Conservation (phyloP, 1,140 invertebrate species). For the Himalopsyche phryganea region DNA sequence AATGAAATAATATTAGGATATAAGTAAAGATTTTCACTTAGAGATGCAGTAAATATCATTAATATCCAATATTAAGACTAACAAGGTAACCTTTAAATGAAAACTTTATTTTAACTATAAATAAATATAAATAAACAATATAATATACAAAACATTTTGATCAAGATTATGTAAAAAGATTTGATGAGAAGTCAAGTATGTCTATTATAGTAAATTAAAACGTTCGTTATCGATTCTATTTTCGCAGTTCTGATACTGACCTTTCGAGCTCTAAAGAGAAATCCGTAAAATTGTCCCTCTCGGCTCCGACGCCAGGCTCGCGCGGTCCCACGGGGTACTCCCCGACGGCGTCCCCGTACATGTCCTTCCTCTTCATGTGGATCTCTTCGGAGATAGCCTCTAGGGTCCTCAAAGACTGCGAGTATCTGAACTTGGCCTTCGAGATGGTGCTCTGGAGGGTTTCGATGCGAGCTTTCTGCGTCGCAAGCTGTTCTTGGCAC, state of each 20-base stretch:
- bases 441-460: conserved; percentile 74
- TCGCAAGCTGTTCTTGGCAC: conserved; percentile 85
- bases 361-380: conserved; percentile 63
- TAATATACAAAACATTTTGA: background rate
- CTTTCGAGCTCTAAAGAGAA: conserved; percentile 40
- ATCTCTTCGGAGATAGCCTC: conserved; percentile 94
- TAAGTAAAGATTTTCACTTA: too few relatives aligned
- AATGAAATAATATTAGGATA: background rate
- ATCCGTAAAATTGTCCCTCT: conserved; percentile 54
- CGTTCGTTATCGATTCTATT: too few relatives aligned
- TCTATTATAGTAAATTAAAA: too few relatives aligned
- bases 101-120: too few relatives aligned
- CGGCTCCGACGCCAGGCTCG: conserved; percentile 88
- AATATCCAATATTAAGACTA: too few relatives aligned
- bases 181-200: too few relatives aligned
- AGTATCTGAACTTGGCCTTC: conserved; percentile 78
- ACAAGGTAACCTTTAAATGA: too few relatives aligned
- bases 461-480: conserved; percentile 81
- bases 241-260: too few relatives aligned
- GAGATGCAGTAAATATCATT: too few relatives aligned
- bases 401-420: conserved; percentile 78
- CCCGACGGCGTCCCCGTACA: conserved; percentile 44
- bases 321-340: conserved; percentile 61
- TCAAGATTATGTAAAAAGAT: too few relatives aligned
- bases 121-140: too few relatives aligned